These are phyloP conservation scores for Lepidurus apus DNA, from an alignment of 1,140 invertebrate genomes.

Conservation along the genomic window DNA sequence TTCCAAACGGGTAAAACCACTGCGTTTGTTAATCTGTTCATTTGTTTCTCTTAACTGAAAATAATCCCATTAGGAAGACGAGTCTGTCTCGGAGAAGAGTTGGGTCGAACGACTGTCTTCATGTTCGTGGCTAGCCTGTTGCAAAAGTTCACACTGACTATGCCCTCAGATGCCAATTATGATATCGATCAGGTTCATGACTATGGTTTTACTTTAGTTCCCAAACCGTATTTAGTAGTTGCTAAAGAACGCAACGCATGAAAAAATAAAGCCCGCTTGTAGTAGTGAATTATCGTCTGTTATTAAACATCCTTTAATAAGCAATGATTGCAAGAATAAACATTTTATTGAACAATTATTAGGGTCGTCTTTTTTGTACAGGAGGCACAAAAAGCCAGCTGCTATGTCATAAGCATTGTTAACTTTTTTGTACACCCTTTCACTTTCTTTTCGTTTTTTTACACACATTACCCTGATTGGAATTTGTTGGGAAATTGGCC, in stretches of 20 bases:
- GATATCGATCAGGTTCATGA: slow-evolving; percentile 43
- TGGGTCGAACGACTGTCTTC: slow-evolving; percentile 68
- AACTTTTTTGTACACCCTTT: background rate
- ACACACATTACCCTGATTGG: too few species aligned
- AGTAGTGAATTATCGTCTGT: background rate
- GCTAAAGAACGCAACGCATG: slow-evolving; percentile 43
- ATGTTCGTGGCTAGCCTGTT: slow-evolving; percentile 60
- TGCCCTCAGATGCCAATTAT: slow-evolving; percentile 43
- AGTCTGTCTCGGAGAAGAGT: slow-evolving; percentile 77
- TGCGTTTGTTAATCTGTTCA: background rate
- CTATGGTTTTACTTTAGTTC: slow-evolving; percentile 65
- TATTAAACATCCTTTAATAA: too few species aligned
- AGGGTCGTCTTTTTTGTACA: background rate
- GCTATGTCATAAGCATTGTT: background rate
- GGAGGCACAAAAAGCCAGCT: background rate
- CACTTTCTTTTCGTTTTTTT: background rate
- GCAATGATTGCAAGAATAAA: too few species aligned
- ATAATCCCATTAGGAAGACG: slow-evolving; percentile 60
- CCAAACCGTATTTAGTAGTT: slow-evolving; percentile 52
- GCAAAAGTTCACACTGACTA: slow-evolving; percentile 52
- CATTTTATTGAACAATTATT: too few species aligned
- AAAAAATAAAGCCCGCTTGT: background rate
- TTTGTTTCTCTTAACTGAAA: slow-evolving; percentile 22
- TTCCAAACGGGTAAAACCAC: slow-evolving; percentile 66
- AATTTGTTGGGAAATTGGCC: too few species aligned